Base-by-base conservation (phyloP, 2,888 invertebrate species). In the Kuschelorhynchus macadamiae region DNA sequence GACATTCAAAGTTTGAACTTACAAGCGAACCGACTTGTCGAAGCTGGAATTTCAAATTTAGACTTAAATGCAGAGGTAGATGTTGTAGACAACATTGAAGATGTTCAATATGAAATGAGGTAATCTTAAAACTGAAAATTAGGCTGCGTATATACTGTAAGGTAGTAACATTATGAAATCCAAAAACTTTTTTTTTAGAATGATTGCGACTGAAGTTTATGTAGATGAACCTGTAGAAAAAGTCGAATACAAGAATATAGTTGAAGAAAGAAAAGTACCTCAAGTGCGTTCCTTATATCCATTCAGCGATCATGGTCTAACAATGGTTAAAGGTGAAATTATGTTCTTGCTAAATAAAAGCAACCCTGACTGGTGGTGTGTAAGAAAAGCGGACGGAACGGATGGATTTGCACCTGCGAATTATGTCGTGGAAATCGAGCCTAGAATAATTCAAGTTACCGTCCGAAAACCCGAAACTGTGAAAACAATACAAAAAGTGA, bases 361-460 rank as follows among this genome's bases (percentile, higher is more conserved):
- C 5, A 98, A 98, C 85, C 91, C 93, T 0, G 99, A 99, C 82
- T 98, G 98, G 98, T 99, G 99, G 99, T 95, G 95, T 77, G 95
- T 98, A n/a, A 88, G 96, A 11, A 96, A 96, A 82, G 90, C 91
- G 0, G 95, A 95, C 80, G 93, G 97, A 0, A 89, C 90, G 9
- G 98, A 98, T 78, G 98, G 98, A 0, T 99, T 97, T 83, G 97
- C 98, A 2, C 99, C 99, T 0, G 97, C 97, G 0, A 97, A 96
- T 85, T 98, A 98, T 83, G 95, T 98, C 11, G 89, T 92, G 30
- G 96, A 97, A 84, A 89, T 96, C 47, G 96, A 97, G 73, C 94
- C 97, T 0, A 90, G 96, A 70, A 89, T 95, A 0, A 92, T 94
- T 1, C 86, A 91, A 85, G 90, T 95, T n/a, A 92, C 92, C 82